Evolutionary conservation across 2,888 invertebrate genomes (phyloP).

Genomic region (Anorthoa munda): DNA sequence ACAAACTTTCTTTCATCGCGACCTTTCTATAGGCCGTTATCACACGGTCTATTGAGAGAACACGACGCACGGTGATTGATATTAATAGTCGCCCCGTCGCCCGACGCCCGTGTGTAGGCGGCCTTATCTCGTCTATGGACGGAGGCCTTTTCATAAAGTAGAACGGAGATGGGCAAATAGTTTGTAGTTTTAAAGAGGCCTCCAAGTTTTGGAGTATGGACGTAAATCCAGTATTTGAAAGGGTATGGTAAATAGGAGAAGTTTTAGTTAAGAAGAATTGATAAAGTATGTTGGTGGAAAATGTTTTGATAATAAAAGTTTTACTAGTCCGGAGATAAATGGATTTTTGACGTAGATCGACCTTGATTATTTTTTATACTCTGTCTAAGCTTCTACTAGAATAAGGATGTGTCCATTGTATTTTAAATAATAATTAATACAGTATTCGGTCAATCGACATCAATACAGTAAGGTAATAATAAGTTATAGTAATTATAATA

Average conservation of each 20-base stretch:
- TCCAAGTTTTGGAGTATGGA: slow-evolving; percentile 46
- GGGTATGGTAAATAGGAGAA: slow-evolving; percentile 42
- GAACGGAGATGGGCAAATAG: slow-evolving; percentile 69
- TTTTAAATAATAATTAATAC: too few species aligned
- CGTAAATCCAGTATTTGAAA: slow-evolving; percentile 37
- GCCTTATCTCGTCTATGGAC: slow-evolving; percentile 82
- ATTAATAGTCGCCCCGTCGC: slow-evolving; percentile 78
- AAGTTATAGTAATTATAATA: too few species aligned
- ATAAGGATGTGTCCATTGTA: too few species aligned
- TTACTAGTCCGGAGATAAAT: neutral
- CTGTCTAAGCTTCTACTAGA: too few species aligned
- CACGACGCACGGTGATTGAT: slow-evolving; percentile 84
- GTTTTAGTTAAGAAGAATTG: slow-evolving; percentile 41
- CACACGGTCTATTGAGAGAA: slow-evolving; percentile 70
- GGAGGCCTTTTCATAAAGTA: slow-evolving; percentile 73
- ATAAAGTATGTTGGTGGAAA: slow-evolving; percentile 14
- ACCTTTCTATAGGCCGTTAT: slow-evolving; percentile 82
- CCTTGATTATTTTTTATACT: too few species aligned
- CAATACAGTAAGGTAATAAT: too few species aligned
- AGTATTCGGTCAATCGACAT: too few species aligned
- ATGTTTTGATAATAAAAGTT: slow-evolving; percentile 39
- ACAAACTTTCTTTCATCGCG: slow-evolving; percentile 68
- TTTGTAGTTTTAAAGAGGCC: slow-evolving; percentile 67
- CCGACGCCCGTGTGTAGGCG: slow-evolving; percentile 68
- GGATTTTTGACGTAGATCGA: neutral